phyloP scores from a whole-genome alignment of 2,888 invertebrate species.

The Cephus pygmeus region DNA sequence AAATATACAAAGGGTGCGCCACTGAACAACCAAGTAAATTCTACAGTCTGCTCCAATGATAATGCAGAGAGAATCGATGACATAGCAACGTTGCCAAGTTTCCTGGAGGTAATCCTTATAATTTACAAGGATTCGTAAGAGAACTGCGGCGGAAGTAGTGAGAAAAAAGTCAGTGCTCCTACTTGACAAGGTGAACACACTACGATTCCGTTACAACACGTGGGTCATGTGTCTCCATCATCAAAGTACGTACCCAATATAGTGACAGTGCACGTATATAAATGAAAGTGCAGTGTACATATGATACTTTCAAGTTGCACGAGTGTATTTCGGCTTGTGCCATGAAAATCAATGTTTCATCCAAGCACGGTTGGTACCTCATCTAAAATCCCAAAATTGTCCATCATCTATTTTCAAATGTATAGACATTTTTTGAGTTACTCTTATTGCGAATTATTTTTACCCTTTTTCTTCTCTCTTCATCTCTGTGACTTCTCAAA shows the following conservation, averaged over 20 bases:
- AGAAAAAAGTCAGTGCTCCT: conserved; percentile 2
- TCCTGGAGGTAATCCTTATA: background rate
- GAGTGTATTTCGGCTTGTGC: background rate
- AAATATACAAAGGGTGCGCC: conserved; percentile 26
- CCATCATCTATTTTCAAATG: too few species aligned
- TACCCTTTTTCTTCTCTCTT: too few species aligned
- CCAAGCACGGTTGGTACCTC: too few species aligned
- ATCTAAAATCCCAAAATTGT: too few species aligned
- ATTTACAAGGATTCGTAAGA: conserved; percentile 3
- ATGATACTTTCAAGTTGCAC: background rate
- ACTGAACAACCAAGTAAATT: conserved; percentile 20
- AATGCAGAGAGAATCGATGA: conserved; percentile 1
- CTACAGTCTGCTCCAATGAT: background rate
- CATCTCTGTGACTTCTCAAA: too few species aligned
- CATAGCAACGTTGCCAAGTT: conserved; percentile 5
- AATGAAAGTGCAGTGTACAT: background rate
- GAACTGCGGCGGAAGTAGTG: background rate
- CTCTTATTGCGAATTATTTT: too few species aligned
- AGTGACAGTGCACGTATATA: too few species aligned
- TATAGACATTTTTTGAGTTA: too few species aligned
- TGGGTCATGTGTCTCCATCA: conserved; percentile 39
- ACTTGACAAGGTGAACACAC: conserved; percentile 25
- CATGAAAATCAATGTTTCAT: conserved; percentile 1
- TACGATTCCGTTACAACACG: conserved; percentile 42
- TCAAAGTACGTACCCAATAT: conserved; percentile 30